A percentile compares a stretch with the other conserved stretches of the same genome.
These are phyloP conservation scores for Enhydra lutris DNA, from an alignment of 2,113 vertebrate species.

Conservation along the genomic window DNA sequence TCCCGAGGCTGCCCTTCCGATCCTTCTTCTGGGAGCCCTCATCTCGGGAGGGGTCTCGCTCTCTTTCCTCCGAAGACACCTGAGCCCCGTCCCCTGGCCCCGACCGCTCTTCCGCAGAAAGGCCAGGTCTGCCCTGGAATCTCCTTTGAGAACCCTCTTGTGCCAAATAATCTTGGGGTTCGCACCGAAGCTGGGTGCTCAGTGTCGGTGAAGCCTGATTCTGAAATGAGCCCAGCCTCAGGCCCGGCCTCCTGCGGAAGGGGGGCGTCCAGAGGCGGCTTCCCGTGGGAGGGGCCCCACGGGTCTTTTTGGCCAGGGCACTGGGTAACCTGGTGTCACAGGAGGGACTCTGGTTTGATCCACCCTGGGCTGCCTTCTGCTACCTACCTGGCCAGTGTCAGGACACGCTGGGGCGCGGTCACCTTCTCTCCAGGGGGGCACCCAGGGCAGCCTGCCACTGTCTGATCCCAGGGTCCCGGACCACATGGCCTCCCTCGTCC, in stretches of 20 bases:
- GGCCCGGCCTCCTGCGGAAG: not conserved
- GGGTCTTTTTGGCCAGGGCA: not conserved
- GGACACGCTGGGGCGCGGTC: not conserved
- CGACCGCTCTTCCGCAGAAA: not conserved
- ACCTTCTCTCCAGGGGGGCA: not conserved
- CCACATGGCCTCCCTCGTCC: not conserved
- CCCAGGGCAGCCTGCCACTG: rapidly evolving
- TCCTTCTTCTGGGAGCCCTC: not conserved
- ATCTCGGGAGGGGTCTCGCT: not conserved
- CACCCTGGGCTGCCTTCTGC: not conserved
- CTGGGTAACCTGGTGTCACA: not conserved
- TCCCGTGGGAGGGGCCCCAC: too few relatives aligned
- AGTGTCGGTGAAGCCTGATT: not conserved
- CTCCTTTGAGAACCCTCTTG: not conserved
- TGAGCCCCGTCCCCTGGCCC: not conserved
- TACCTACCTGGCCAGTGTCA: not conserved
- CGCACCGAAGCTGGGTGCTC: not conserved
- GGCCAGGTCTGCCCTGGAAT: too few relatives aligned
- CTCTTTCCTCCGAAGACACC: not conserved
- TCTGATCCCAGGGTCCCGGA: not conserved
- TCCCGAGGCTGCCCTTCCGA: not conserved
- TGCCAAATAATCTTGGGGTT: not conserved
- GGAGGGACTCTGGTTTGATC: not conserved
- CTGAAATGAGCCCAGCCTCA: not conserved
- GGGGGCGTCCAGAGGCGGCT: rapidly evolving